Evolutionary conservation across 2,113 vertebrate species (phyloP), one percentile per base, ranked within the genome.

Genomic region (Otus sunia): DNA sequence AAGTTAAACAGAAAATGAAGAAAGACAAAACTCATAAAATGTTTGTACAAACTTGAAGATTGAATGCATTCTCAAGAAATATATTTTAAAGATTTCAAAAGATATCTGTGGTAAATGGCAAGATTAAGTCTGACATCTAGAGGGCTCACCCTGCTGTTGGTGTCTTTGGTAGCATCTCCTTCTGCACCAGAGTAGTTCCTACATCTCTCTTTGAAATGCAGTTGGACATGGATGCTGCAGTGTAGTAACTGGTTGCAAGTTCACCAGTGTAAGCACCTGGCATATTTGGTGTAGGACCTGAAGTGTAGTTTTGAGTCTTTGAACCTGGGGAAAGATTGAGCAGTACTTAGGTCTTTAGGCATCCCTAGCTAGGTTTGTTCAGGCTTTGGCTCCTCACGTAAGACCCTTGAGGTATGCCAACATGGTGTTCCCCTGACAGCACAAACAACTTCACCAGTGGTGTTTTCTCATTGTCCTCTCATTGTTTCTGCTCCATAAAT

Each of bases 291-390:
- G 20, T 67, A 73, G 10, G 37, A 78, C 11, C 49, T 39, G 22
- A 59, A 62, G 36, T 56, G 47, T 7, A 56, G 7, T 75, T 75
- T 47, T 62, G 22, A 47, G 29, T 41, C 15, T 56, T 25, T 22
- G 26, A 82, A 27, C 12, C n/a, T 32, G 13, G n/a, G 29, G 29
- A 56, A 68, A 55, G 19, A 4, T 3, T 21, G 41, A 74, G 23
- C 23, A 27, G 23, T 0, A 1, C 11, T 62, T 1, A 2, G 52
- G 32, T 62, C 12, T 68, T 68, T 32, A 23, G 29, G 29, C 15
- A 26, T 25, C 6, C 8, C 15, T 45, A 15, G 11, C 22, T 47
- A 25, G 13, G 13, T 34, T 78, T 56, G 12, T 68, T 74, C 27
- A 55, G 25, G 22, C 27, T 90, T 74, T 32, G 26, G 11, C 23